Percentiles rank a stretch among this genome's conserved stretches.
These are phyloP conservation scores for Lanius collurio DNA, from an alignment of 2,113 vertebrate genomes.

Conservation along the genomic window DNA sequence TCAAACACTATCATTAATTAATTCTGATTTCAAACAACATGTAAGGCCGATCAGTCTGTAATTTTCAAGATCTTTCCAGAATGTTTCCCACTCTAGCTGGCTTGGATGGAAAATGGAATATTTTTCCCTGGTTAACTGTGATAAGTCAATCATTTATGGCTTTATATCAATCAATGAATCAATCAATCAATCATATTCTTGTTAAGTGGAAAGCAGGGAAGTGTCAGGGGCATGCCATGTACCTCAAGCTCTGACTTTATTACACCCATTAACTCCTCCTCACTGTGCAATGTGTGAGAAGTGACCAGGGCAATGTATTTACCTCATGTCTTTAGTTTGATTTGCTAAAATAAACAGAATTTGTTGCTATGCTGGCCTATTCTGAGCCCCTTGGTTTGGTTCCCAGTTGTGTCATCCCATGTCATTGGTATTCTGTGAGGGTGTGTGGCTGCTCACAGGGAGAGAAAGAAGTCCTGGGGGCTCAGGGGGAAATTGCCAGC, in stretches of 20 bases:
- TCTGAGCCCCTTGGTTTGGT: background rate
- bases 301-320: background rate
- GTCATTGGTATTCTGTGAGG: slow-evolving; percentile 11
- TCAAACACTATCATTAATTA: background rate
- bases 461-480: background rate
- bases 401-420: background rate
- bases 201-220: background rate
- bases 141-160: background rate
- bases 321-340: background rate
- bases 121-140: background rate
- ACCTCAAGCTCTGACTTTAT: background rate
- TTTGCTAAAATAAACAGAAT: background rate
- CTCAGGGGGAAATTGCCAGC: background rate
- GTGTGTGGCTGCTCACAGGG: accelerated
- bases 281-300: background rate
- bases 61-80: background rate
- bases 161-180: background rate
- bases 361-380: background rate
- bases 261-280: background rate
- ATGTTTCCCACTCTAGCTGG: background rate
- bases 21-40: background rate
- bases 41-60: background rate
- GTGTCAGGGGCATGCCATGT: accelerated
- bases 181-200: background rate
- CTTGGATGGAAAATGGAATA: background rate